These are phyloP conservation scores for Mus pahari DNA, from an alignment of 2,113 vertebrate genomes.

Conservation along the genomic window DNA sequence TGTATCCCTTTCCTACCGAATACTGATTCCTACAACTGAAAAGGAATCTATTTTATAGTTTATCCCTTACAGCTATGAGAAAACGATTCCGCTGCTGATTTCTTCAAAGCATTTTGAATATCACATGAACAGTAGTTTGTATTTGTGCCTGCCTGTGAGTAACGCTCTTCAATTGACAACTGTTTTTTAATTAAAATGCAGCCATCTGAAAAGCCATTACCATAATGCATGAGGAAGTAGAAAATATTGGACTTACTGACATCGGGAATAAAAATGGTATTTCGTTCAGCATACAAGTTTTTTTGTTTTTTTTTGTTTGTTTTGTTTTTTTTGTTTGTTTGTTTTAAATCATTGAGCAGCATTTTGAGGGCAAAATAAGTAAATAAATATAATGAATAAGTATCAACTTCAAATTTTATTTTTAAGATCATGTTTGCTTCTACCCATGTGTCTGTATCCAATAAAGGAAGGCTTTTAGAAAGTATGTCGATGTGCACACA, in stretches of 20 bases:
- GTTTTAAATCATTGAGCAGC: constrained; percentile 68
- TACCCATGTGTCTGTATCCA: background rate
- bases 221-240: constrained; percentile 76
- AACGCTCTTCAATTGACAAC: constrained; percentile 74
- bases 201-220: constrained; percentile 86
- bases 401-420: background rate
- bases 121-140: constrained; percentile 43
- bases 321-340: too few relatives aligned
- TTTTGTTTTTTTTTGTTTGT: too few relatives aligned
- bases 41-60: constrained; percentile 1
- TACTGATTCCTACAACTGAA: background rate
- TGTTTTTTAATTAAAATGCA: constrained; percentile 87
- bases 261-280: constrained; percentile 82
- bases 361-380: constrained; percentile 72
- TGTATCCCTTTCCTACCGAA: background rate
- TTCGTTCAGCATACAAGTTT: constrained; percentile 12
- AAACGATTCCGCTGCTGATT: constrained; percentile 43
- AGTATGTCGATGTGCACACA: background rate
- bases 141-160: constrained; percentile 41
- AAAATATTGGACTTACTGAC: constrained; percentile 77
- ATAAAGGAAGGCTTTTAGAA: background rate
- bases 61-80: background rate
- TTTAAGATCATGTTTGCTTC: background rate
- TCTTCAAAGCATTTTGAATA: constrained; percentile 56
- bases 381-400: constrained; percentile 55